Evolutionary conservation across 2,888 invertebrate species (phyloP), one percentile per base, ranked within the genome.

Genomic region (Volucella inflata): DNA sequence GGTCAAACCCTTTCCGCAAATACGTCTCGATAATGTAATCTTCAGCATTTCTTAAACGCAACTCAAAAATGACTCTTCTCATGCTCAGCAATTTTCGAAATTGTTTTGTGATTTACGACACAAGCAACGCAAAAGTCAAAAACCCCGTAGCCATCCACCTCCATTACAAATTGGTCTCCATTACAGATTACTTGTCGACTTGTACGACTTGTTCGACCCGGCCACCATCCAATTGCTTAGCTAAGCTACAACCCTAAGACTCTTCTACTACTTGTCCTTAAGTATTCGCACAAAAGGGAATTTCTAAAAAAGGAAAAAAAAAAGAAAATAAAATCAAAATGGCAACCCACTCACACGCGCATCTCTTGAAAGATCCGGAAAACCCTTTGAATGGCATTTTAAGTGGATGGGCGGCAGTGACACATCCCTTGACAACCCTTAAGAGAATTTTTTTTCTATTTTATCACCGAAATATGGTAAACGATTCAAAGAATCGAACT

Each of bases 51-150:
- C 40, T 65, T 30, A 30, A 16, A 59, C 46, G 70, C 51, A 74
- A 72, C 67, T 60, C 11, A 74, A 68, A 74, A 74, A 30, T 75
- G 14, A 74, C 16, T 30, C 30, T 30, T 30, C 6, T 30, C 60
- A 75, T 44, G 60, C 40, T 80, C 70, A 81, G 87, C 88, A 88
- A 88, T 89, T 90, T 90, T 89, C 90, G 90, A 91, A 91, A 91
- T 91, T 91, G 91, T 91, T 90, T 90, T 90, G 91, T 91, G 91
- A 91, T 91, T 91, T 91, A 91, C 91, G 91, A 91, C 90, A 90
- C 89, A 90, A 89, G 89, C 90, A 90, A 81, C 67, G 68, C 77
- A 81, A 81, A 68, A 77, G 57, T 68, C 76, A 80, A 79, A 83
- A 76, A 67, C 75, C 65, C 68, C 67, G 51, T 40, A 59, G 40